Base-by-base conservation (phyloP, 1,140 invertebrate genomes). In the Anastrepha obliqua region DNA sequence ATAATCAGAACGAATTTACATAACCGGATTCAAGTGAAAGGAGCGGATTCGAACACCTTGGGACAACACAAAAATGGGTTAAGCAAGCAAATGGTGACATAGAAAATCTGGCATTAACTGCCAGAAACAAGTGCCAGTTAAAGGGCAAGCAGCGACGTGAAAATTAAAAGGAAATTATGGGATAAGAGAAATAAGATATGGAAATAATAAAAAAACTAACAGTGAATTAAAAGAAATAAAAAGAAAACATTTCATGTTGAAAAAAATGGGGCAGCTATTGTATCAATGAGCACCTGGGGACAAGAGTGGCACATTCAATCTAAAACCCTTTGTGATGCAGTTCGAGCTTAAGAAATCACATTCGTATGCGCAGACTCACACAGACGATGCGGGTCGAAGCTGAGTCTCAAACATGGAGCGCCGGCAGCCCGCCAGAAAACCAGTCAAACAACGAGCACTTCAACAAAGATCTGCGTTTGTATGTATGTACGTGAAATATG, bases 81-180 rank as follows among this genome's bases (percentile, higher is more conserved):
- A 81, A 81, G 55, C 47, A 81, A 20, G 47, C 17, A 29, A n/a
- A 17, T 55, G 47, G 20, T 81, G 44, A 81, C 74, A 55, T 55
- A 47, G 20, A 81, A 62, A 81, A 81, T 55, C 74, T 20, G 47
- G 17, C 20, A 81, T 81, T 81, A 81, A 81, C n/a, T 29, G 47
- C 47, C 74, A 81, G n/a, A 17, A 29, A 55, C 74, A 81, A 81
- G 74, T 81, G 74, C n/a, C 74, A 55, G 9, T 13, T 55, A 17
- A 29, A 58, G 74, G 51, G 55, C 15, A 81, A 8, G 6, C n/a
- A 81, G 47, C 9, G 55, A 51, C 8, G n/a, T 20, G 42, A 2
- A 20, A 81, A 81, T 55, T 51, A 81, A 55, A 55, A 55, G 47
- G 7, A 17, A 20, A 55, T 81, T 55, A 9, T 20, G 13, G 13